phyloP scores from a whole-genome alignment of 1,140 invertebrate genomes.

The Battus philenor region DNA sequence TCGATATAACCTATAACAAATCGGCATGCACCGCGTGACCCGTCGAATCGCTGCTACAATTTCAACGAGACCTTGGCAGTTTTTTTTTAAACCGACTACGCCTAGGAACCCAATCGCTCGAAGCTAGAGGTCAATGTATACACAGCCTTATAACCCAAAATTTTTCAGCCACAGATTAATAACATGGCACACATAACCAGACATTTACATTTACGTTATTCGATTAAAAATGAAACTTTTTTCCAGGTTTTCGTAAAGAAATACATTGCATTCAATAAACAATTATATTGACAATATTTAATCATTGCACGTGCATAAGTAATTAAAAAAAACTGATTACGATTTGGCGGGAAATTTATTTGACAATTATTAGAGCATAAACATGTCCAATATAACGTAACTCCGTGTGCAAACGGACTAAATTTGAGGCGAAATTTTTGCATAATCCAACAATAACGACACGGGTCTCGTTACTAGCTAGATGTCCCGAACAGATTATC shows the following conservation, averaged over 20 bases:
- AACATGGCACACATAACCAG: too few relatives aligned
- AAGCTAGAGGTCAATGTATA: slow-evolving; percentile 5
- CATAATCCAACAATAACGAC: slow-evolving; percentile 45
- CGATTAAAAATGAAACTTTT: background rate
- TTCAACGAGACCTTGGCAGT: slow-evolving; percentile 62
- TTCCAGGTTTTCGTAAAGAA: background rate
- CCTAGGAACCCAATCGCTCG: slow-evolving; percentile 1
- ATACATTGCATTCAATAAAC: too few relatives aligned
- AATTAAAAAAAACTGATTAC: too few relatives aligned
- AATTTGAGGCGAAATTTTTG: slow-evolving; percentile 20
- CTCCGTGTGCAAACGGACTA: background rate
- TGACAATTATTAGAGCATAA: background rate
- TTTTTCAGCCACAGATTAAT: slow-evolving; percentile 10
- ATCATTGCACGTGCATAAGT: background rate
- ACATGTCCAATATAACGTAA: background rate
- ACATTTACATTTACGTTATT: too few relatives aligned
- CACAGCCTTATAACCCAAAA: slow-evolving; percentile 2
- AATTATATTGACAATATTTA: too few relatives aligned
- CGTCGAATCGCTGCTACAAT: slow-evolving; percentile 48
- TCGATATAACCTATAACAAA: slow-evolving; percentile 12
- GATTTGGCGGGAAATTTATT: background rate
- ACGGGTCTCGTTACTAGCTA: slow-evolving; percentile 32
- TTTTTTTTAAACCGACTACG: slow-evolving; percentile 18
- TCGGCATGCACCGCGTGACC: slow-evolving; percentile 30
- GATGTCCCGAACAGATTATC: slow-evolving; percentile 57